Evolutionary conservation across 2,113 vertebrate genomes (phyloP), one percentile per base, ranked within the genome.

Genomic region (Salvelinus sp.): DNA sequence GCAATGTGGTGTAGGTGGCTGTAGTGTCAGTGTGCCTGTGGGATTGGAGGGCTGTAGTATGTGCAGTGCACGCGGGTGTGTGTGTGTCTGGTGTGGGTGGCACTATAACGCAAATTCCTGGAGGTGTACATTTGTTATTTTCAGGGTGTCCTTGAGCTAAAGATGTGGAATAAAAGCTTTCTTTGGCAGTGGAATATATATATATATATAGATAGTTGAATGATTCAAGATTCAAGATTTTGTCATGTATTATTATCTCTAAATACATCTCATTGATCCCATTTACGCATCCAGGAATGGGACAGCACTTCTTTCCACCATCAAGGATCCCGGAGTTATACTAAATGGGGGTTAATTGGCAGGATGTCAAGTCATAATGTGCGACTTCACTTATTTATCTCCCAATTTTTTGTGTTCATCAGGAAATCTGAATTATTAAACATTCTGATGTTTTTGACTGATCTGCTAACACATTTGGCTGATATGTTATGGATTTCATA

Each of bases 231-330:
- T 89, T 88, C 28, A 71, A 70, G 67, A 82, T 84, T 80, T 77
- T 44, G 80, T 80, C 67, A 87, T 81, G 75, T 74, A 83, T 85
- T 44, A 70, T 66, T 76, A 58, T 54, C 27, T 69, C 74, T 84
- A 88, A 90, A 92, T 89, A 88, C 88, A 88, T 78, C 84, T 85
- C 88, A 73, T 76, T 77, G 86, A 89, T 90, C 89, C 84, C 83
- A 88, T 91, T 91, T 91, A 88, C 74, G 71, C 79, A 79, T 85
- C 72, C 78, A 78, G 78, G 85, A 88, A 58, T 80, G 73, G 80
- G 80, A 79, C 74, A 69, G 54, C 30, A 48, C 76, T 86, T 82
- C 74, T 81, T 66, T 77, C 81, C 74, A 78, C 47, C 89, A 86
- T 90, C 80, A 79, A 86, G 82, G 83, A 81, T 76, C 79, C 76